A percentile compares a stretch with the other conserved stretches of the same genome.
These are phyloP conservation scores for Drosophila seclusa DNA, from an alignment of 2,888 invertebrate species.

Conservation along the genomic window DNA sequence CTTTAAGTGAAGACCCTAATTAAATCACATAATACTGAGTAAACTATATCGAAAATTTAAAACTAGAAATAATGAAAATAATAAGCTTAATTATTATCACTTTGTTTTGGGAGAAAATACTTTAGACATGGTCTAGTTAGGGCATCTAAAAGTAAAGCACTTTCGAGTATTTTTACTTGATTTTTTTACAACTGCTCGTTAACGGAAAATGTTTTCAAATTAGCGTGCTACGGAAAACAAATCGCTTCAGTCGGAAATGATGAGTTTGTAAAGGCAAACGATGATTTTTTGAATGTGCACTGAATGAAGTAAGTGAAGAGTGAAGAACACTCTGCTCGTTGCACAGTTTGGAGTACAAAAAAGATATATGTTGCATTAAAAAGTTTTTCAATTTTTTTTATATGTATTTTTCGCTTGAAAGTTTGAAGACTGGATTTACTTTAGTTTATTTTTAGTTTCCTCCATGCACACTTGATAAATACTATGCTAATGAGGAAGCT, in stretches of 20 bases:
- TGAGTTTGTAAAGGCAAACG: constrained; percentile 58
- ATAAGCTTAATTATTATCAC: not conserved
- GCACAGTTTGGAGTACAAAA: constrained; percentile 38
- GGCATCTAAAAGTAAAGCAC: not conserved
- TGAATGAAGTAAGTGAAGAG: not conserved
- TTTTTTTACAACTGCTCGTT: constrained; percentile 22
- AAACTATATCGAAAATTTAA: not conserved
- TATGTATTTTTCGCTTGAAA: constrained; percentile 35
- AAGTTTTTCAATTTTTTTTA: constrained; percentile 73
- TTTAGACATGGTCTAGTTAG: not conserved
- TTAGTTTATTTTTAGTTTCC: constrained; percentile 26
- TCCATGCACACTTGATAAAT: constrained; percentile 50
- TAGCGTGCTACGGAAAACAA: constrained; percentile 25
- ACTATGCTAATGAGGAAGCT: constrained; percentile 38
- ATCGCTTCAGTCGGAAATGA: constrained; percentile 40
- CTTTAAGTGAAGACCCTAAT: not conserved
- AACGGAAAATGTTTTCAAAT: constrained; percentile 47
- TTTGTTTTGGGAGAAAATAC: not conserved
- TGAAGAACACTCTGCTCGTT: not conserved
- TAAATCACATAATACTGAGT: not conserved
- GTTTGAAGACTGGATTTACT: constrained; percentile 39
- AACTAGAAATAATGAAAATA: not conserved
- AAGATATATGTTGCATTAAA: constrained; percentile 44
- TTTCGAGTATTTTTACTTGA: not conserved
- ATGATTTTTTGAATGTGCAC: constrained; percentile 36